These are phyloP conservation scores for Seriola rivoliana DNA, from an alignment of 2,113 vertebrate genomes.

Conservation along the genomic window DNA sequence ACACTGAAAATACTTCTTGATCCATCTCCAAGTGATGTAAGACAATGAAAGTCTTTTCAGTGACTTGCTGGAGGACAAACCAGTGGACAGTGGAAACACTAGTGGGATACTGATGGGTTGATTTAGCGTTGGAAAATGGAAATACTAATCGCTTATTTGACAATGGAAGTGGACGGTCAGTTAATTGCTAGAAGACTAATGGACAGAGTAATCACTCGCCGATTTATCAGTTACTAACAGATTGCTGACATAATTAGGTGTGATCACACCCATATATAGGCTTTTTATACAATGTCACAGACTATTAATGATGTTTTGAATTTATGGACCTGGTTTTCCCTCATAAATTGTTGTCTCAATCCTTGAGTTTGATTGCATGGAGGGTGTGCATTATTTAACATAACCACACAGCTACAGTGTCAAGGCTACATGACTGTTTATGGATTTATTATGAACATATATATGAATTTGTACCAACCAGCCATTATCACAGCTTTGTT, in stretches of 20 bases:
- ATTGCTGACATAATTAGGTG: not conserved
- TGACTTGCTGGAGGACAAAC: conserved; percentile 2
- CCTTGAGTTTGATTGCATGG: too few species aligned
- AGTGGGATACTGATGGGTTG: not conserved
- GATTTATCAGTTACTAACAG: conserved; percentile 2
- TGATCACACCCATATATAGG: not conserved
- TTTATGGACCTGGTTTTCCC: not conserved
- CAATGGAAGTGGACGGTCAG: conserved; percentile 1
- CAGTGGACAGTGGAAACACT: not conserved
- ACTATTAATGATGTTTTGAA: not conserved
- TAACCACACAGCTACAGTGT: too few species aligned
- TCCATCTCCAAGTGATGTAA: conserved; percentile 12
- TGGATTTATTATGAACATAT: too few species aligned
- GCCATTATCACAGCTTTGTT: not conserved
- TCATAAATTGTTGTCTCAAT: too few species aligned
- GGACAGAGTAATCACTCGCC: not conserved
- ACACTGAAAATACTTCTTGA: conserved; percentile 9
- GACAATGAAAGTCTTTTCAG: not conserved
- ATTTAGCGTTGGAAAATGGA: conserved; percentile 32
- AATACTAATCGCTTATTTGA: conserved; percentile 24
- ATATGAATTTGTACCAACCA: not conserved
- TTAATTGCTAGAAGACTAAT: conserved; percentile 19
- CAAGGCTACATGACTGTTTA: too few species aligned
- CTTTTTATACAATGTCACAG: not conserved
- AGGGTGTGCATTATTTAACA: not conserved